Conservation (phyloP, 2,113 vertebrate species). For the Lasiurus cinereus region DNA sequence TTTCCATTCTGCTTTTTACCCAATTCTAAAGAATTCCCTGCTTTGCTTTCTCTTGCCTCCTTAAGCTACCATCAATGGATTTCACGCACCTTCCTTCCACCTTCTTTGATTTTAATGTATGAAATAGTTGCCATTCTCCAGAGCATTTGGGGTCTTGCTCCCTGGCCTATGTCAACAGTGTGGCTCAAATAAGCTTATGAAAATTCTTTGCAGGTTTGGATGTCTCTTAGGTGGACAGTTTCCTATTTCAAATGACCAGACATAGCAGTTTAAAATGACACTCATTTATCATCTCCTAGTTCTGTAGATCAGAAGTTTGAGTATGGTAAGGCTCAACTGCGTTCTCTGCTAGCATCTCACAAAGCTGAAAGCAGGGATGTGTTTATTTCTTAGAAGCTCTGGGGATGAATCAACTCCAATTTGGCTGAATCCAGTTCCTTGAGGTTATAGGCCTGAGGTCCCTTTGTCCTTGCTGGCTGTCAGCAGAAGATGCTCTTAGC, state of each 20-base stretch:
- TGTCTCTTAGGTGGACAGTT: background rate
- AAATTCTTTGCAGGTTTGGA: background rate
- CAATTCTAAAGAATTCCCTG: background rate
- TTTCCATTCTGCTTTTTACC: background rate
- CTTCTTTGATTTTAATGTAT: background rate
- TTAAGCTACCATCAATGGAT: background rate
- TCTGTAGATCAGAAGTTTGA: background rate
- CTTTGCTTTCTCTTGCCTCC: background rate
- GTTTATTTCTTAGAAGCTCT: background rate
- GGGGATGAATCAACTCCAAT: background rate
- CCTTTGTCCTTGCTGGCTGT: background rate
- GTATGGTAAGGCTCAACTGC: background rate
- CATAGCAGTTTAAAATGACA: background rate
- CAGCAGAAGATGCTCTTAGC: background rate
- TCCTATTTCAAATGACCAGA: background rate
- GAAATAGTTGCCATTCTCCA: background rate
- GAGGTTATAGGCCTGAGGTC: background rate
- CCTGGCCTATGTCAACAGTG: background rate
- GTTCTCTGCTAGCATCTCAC: background rate
- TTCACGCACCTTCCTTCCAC: background rate
- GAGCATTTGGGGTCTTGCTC: background rate
- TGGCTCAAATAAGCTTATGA: background rate
- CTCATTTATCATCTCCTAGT: background rate
- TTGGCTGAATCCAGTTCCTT: background rate
- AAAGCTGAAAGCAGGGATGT: background rate